Evolutionary conservation across 2,113 vertebrate species (phyloP).

Genomic region (Callaeas wilsoni): DNA sequence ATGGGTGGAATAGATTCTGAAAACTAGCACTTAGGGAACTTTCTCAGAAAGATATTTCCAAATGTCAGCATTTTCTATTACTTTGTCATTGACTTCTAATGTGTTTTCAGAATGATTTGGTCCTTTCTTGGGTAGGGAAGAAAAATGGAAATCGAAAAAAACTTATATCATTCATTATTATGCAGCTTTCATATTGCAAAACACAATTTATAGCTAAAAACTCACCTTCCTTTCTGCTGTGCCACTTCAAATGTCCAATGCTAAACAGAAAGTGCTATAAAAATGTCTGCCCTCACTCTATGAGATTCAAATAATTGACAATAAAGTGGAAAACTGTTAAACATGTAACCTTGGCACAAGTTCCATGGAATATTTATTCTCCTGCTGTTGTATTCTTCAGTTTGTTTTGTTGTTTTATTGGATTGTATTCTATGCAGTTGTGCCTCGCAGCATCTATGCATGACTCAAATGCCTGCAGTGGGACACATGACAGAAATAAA

Average conservation of each 20-base stretch:
- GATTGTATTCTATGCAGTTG: neutral
- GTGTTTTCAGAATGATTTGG: constrained; percentile 67
- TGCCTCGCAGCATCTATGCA: neutral
- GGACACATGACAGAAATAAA: neutral
- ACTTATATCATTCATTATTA: constrained; percentile 67
- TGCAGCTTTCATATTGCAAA: constrained; percentile 69
- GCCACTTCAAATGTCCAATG: constrained; percentile 70
- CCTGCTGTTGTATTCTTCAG: neutral
- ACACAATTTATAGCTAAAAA: constrained; percentile 72
- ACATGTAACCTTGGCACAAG: constrained; percentile 67
- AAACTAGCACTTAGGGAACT: constrained; percentile 49
- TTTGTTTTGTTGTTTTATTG: constrained; percentile 17
- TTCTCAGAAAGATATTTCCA: constrained; percentile 63
- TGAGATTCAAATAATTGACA: constrained; percentile 75
- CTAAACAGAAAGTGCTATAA: constrained; percentile 72
- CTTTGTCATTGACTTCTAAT: constrained; percentile 76
- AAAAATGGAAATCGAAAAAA: constrained; percentile 70
- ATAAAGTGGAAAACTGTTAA: constrained; percentile 70
- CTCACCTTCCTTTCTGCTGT: constrained; percentile 48
- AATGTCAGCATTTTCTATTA: constrained; percentile 72
- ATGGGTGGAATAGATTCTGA: constrained; percentile 39
- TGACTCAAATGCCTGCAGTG: neutral
- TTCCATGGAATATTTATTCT: constrained; percentile 70
- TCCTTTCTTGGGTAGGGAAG: constrained; percentile 64
- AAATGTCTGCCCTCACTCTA: constrained; percentile 68